Percentiles rank a stretch among this genome's conserved stretches.
These are phyloP conservation scores for Polyommatus icarus DNA, from an alignment of 2,888 invertebrate genomes.

Conservation along the genomic window DNA sequence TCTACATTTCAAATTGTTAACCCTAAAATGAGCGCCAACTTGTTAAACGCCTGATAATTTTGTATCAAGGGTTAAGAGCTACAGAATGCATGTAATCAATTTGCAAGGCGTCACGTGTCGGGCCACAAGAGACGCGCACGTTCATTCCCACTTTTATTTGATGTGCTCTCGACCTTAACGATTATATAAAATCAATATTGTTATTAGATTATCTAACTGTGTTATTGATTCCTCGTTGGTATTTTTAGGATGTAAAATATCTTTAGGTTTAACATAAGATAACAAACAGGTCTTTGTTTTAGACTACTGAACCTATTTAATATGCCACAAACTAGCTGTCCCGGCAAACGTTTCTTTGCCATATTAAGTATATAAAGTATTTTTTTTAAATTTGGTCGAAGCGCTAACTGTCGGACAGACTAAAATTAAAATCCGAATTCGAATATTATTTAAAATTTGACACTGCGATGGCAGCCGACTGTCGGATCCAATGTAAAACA, in stretches of 20 bases:
- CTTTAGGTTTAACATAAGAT: background rate
- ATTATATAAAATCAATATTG: constrained; percentile 33
- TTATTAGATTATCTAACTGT: constrained; percentile 14
- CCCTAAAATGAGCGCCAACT: background rate
- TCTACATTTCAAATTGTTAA: background rate
- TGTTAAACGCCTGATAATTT: constrained; percentile 6
- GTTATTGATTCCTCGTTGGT: background rate
- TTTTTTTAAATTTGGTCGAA: too few species aligned
- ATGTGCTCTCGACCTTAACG: constrained; percentile 40
- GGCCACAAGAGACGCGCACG: constrained; percentile 49
- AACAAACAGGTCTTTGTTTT: background rate
- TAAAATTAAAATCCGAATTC: too few species aligned
- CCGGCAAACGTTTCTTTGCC: too few species aligned
- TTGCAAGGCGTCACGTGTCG: constrained; percentile 49
- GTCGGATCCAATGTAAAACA: too few species aligned
- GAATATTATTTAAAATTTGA: too few species aligned
- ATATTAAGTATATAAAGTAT: too few species aligned
- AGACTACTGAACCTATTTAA: background rate
- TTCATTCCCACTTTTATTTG: constrained; percentile 50
- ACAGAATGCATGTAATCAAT: constrained; percentile 54
- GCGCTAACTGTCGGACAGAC: too few species aligned
- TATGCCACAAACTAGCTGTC: too few species aligned
- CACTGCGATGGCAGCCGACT: too few species aligned
- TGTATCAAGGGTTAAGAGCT: constrained; percentile 33
- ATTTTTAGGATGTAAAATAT: background rate